Conservation (phyloP, 2,797 vertebrate genomes). For the Protosalanx chinensis region DNA sequence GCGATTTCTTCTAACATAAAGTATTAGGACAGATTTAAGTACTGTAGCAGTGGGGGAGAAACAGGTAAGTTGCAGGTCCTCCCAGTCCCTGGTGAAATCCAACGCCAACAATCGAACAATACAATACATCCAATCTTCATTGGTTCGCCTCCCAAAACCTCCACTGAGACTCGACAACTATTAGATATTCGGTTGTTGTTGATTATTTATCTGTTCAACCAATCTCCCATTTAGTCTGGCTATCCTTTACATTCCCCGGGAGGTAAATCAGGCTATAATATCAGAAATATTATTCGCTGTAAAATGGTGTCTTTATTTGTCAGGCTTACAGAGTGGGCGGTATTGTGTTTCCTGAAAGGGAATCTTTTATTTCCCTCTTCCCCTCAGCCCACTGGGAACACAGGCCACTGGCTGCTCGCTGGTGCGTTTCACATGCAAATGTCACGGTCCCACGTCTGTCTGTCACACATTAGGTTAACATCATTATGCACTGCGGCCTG, state of each 20-base stretch:
- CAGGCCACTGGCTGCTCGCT: constrained; percentile 77
- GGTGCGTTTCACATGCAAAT: constrained; percentile 81
- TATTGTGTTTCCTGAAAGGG: constrained; percentile 28
- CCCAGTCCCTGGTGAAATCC: too few species aligned
- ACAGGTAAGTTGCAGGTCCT: too few species aligned
- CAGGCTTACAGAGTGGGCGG: constrained; percentile 57
- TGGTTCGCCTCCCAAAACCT: too few species aligned
- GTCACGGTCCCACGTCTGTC: constrained; percentile 75
- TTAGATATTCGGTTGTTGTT: too few species aligned
- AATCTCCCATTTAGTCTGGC: too few species aligned
- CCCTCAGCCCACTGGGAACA: constrained; percentile 49
- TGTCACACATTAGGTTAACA: constrained; percentile 80
- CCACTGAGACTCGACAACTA: too few species aligned
- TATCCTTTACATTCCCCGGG: neutral
- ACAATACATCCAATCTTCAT: too few species aligned
- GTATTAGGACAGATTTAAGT: too few species aligned
- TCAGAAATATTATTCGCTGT: constrained; percentile 55
- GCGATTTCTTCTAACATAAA: too few species aligned
- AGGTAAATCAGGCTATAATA: constrained; percentile 63
- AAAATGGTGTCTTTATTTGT: constrained; percentile 71
- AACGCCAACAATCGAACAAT: too few species aligned
- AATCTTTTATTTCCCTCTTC: neutral
- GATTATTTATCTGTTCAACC: too few species aligned
- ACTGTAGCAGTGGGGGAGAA: too few species aligned
- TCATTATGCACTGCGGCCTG: constrained; percentile 77